phyloP scores from a whole-genome alignment of 2,797 vertebrate species.

The Pantherophis alleghaniensis region DNA sequence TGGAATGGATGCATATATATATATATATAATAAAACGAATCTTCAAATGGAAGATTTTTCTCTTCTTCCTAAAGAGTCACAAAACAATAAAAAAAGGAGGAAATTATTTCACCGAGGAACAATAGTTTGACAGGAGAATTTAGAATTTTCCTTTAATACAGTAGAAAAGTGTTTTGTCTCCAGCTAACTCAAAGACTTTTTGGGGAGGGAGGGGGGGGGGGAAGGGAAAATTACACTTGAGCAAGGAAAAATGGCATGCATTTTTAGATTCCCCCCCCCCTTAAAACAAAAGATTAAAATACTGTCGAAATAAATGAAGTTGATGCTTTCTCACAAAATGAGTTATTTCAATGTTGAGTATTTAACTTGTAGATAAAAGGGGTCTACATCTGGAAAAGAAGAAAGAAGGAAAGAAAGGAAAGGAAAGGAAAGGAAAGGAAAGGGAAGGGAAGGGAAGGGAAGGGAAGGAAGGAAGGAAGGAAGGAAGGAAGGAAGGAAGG shows the following conservation, averaged over 20 bases:
- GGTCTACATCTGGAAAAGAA: slow-evolving; percentile 51
- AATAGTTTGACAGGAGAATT: slow-evolving; percentile 25
- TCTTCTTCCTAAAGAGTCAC: slow-evolving; percentile 1
- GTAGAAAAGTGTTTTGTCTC: slow-evolving; percentile 35
- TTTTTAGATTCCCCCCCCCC: slow-evolving; percentile 10
- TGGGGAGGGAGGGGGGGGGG: neutral
- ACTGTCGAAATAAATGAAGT: slow-evolving; percentile 76
- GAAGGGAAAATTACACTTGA: slow-evolving; percentile 23
- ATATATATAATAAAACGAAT: slow-evolving; percentile 36
- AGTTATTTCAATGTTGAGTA: slow-evolving; percentile 76
- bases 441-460: accelerated
- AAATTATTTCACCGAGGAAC: neutral
- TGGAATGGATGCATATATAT: slow-evolving; percentile 50
- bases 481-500: slow-evolving; percentile 50
- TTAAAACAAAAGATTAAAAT: slow-evolving; percentile 67
- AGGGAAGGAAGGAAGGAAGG: neutral
- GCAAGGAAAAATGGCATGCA: slow-evolving; percentile 33
- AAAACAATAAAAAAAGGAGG: slow-evolving; percentile 23
- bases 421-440: too few species aligned
- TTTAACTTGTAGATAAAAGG: slow-evolving; percentile 83
- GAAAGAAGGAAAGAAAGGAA: neutral
- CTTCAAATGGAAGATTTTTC: slow-evolving; percentile 47
- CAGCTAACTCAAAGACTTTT: neutral
- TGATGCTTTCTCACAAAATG: slow-evolving; percentile 56
- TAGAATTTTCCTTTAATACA: slow-evolving; percentile 28